phyloP scores from a whole-genome alignment of 2,888 invertebrate species.

The Drosophila mimetica region DNA sequence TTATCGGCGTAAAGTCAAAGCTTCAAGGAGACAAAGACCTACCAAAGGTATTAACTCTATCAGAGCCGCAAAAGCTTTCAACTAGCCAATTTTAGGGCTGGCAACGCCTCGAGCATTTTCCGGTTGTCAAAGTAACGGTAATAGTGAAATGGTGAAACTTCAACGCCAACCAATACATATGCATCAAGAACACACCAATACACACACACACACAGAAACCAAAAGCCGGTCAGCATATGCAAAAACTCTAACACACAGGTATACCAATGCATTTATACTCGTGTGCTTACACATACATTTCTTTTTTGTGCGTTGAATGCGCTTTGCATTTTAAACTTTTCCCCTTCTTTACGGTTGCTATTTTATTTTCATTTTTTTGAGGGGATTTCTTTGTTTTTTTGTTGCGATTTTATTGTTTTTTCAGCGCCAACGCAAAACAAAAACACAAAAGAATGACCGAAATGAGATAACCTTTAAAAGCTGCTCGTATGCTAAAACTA shows the following conservation, averaged over 20 bases:
- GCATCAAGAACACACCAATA: not conserved
- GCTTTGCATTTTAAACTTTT: conserved; percentile 59
- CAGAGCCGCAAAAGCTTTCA: conserved; percentile 32
- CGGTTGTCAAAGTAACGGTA: conserved; percentile 51
- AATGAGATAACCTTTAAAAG: conserved; percentile 73
- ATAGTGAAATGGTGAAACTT: conserved; percentile 11
- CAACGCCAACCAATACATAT: conserved; percentile 48
- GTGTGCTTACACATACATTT: conserved; percentile 39
- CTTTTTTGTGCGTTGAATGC: conserved; percentile 36
- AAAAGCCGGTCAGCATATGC: conserved; percentile 47
- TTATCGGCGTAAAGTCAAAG: conserved; percentile 8
- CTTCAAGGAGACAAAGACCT: conserved; percentile 4
- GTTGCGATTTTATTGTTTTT: conserved; percentile 26
- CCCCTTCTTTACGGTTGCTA: conserved; percentile 29
- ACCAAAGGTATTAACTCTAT: conserved; percentile 1
- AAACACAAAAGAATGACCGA: conserved; percentile 48
- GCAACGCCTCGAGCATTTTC: conserved; percentile 50
- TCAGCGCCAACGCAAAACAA: conserved; percentile 20
- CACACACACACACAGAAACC: conserved; percentile 23
- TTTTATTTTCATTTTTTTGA: conserved; percentile 26
- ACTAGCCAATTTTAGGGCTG: conserved; percentile 41
- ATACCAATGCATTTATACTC: conserved; percentile 8
- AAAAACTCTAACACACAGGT: conserved; percentile 2
- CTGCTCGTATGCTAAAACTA: conserved; percentile 74
- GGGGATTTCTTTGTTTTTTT: conserved; percentile 35